phyloP scores from a whole-genome alignment of 23 tunicate genomes.

The Halocynthia aurantium region DNA sequence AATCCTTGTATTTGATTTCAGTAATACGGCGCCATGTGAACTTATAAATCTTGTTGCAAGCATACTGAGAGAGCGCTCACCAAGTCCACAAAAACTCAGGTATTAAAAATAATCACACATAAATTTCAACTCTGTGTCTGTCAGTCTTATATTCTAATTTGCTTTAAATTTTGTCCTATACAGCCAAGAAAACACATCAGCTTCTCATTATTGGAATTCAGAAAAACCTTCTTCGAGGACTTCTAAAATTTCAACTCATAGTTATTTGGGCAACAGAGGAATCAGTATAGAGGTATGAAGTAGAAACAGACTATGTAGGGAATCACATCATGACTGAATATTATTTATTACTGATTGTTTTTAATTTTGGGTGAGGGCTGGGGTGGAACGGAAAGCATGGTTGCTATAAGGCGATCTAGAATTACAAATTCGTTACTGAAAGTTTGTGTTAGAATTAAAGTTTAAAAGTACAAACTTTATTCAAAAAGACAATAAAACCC shows the following conservation, averaged over 20 bases:
- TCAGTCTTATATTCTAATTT: not conserved
- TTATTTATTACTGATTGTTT: not conserved
- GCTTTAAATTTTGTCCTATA: no score
- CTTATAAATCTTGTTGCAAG: conserved; percentile 67
- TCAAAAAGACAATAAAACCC: no score
- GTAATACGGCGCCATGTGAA: conserved; percentile 10
- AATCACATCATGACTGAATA: not conserved
- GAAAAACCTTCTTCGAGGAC: not conserved
- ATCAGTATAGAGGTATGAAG: conserved; percentile 12
- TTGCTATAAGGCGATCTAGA: not conserved
- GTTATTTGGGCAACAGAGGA: conserved; percentile 14
- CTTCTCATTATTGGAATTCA: no score
- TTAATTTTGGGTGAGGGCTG: no score
- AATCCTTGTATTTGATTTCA: not conserved
- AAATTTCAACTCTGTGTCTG: not conserved
- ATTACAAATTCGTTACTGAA: not conserved
- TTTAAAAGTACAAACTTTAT: no score
- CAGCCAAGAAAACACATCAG: no score
- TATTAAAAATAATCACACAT: not conserved
- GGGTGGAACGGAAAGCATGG: not conserved
- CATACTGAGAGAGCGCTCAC: conserved; percentile 48
- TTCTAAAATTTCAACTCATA: conserved; percentile 13
- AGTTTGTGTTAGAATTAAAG: no score
- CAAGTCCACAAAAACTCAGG: conserved; percentile 5
- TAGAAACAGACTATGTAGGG: not conserved